phyloP scores from a whole-genome alignment of 2,888 invertebrate genomes.

The Melangyna quadrimaculata region DNA sequence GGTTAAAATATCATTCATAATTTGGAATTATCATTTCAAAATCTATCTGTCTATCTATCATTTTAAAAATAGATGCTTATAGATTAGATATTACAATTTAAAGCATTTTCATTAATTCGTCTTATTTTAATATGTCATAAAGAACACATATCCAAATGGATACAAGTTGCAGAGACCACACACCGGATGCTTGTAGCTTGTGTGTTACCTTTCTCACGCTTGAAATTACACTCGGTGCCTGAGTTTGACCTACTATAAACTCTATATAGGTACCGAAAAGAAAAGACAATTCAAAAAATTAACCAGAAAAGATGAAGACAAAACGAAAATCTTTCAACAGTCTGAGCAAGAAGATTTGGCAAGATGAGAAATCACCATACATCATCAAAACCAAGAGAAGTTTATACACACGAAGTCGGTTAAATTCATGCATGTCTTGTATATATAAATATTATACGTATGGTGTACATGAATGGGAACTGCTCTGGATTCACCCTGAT shows the following conservation, averaged over 20 bases:
- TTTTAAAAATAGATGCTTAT: too few relatives aligned
- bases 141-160: background rate
- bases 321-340: constrained; percentile 30
- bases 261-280: background rate
- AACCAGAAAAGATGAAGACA: constrained; percentile 35
- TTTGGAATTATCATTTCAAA: too few relatives aligned
- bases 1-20: too few relatives aligned
- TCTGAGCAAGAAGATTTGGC: constrained; percentile 60
- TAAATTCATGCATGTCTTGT: background rate
- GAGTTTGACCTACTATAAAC: constrained; percentile 57
- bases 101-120: background rate
- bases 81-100: background rate
- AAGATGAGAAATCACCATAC: constrained; percentile 54
- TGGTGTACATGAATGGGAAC: constrained; percentile 34
- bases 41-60: too few relatives aligned
- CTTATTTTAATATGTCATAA: background rate
- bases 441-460: background rate
- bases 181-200: constrained; percentile 52
- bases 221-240: constrained; percentile 27
- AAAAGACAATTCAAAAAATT: constrained; percentile 41
- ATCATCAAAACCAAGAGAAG: constrained; percentile 44
- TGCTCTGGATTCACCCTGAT: constrained; percentile 53
- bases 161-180: constrained; percentile 53
- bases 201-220: constrained; percentile 66
- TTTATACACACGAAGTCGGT: constrained; percentile 15